Conservation (phyloP, 2,888 invertebrate species). For the Eledona agricola region DNA sequence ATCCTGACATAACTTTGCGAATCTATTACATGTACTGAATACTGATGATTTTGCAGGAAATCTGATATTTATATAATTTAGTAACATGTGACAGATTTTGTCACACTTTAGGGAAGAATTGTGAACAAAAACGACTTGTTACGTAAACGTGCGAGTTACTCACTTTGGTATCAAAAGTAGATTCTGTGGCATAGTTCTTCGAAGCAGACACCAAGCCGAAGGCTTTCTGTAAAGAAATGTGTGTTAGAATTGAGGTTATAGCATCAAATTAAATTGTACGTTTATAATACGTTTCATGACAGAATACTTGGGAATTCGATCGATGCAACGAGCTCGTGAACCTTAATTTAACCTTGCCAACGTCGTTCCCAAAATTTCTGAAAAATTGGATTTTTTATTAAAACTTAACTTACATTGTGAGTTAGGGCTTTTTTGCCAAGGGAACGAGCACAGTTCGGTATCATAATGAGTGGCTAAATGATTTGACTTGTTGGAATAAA, state of each 20-base stretch:
- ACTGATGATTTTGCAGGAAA: no score
- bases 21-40: no score
- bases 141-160: no score
- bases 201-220: slow-evolving; percentile 51
- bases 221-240: slow-evolving; percentile 54
- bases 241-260: slow-evolving; percentile 36
- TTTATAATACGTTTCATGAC: slow-evolving; percentile 47
- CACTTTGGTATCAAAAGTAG: slow-evolving; percentile 70
- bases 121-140: no score
- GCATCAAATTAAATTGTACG: slow-evolving; percentile 39
- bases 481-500: slow-evolving; percentile 4
- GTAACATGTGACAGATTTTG: no score
- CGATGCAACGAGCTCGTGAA: slow-evolving; percentile 35
- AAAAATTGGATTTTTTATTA: slow-evolving; percentile 10
- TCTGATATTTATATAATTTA: no score
- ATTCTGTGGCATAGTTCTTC: slow-evolving; percentile 71
- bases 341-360: slow-evolving; percentile 52
- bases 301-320: slow-evolving; percentile 20
- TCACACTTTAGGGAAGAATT: no score
- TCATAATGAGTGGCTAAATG: slow-evolving; percentile 55
- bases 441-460: slow-evolving; percentile 61
- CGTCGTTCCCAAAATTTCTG: slow-evolving; percentile 12
- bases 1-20: no score
- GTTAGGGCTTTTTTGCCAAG: slow-evolving; percentile 59
- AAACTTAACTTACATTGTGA: slow-evolving; percentile 62